Evolutionary conservation across 37 sponge, comb jelly and placozoan species (phyloP).

Genomic region (Aplysina aerophoba): DNA sequence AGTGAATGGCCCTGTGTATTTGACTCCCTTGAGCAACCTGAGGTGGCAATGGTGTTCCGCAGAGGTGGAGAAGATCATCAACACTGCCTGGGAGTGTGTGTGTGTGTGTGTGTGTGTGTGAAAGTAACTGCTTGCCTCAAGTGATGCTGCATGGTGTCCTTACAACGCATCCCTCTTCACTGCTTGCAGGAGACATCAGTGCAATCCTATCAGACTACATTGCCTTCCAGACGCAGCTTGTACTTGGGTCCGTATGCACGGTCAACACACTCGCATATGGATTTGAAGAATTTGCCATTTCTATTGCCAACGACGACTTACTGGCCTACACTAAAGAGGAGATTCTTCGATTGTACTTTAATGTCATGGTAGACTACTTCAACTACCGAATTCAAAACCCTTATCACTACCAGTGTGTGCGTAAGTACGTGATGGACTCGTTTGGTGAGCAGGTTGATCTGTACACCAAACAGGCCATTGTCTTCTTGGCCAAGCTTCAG

Average conservation of each 20-base stretch:
- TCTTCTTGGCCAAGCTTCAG: neutral
- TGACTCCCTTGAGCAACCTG: too few relatives aligned
- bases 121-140: too few relatives aligned
- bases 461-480: neutral
- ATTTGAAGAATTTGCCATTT: neutral
- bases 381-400: neutral
- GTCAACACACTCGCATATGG: neutral
- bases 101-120: too few relatives aligned
- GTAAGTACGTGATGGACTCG: neutral
- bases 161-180: too few relatives aligned
- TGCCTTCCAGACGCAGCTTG: neutral
- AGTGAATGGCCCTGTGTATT: too few relatives aligned
- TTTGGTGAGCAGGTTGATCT: neutral
- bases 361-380: conserved; percentile 4
- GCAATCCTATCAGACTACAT: neutral
- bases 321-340: neutral
- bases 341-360: conserved; percentile 7
- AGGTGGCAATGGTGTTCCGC: too few relatives aligned
- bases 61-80: too few relatives aligned
- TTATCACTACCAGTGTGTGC: neutral
- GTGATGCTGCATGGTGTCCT: too few relatives aligned
- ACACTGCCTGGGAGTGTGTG: too few relatives aligned
- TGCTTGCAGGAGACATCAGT: neutral
- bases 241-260: neutral
- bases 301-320: neutral